Conservation (phyloP, 1,140 invertebrate genomes). For the Caenorhabditis latens region DNA sequence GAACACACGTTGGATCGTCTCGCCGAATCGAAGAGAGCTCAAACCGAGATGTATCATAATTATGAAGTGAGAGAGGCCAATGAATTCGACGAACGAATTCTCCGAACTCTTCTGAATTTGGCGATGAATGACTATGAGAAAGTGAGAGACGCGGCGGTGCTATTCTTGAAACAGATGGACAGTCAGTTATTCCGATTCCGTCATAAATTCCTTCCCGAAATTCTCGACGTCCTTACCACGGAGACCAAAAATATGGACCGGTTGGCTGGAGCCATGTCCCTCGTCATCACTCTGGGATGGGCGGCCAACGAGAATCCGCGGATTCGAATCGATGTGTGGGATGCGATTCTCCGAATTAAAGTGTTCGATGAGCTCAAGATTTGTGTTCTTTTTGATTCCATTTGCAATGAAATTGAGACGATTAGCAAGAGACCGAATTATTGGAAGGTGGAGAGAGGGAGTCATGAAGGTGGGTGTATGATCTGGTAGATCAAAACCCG, state of each 20-base stretch:
- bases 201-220: background rate
- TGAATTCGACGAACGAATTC: constrained; percentile 26
- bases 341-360: constrained; percentile 23
- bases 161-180: background rate
- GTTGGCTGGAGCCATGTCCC: background rate
- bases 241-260: background rate
- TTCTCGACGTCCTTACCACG: background rate
- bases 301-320: background rate
- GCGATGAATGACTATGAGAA: constrained; percentile 27
- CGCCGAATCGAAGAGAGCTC: background rate
- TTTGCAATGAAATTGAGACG: background rate
- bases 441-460: background rate
- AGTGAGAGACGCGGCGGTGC: background rate
- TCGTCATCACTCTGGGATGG: background rate
- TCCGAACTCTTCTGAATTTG: background rate
- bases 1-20: constrained; percentile 1
- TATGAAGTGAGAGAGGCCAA: background rate
- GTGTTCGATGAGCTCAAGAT: constrained; percentile 4
- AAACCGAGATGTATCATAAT: background rate
- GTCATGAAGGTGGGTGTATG: background rate
- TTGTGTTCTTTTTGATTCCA: background rate
- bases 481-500: no score
- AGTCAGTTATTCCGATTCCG: background rate
- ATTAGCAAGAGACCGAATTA: background rate
- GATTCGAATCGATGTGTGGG: constrained; percentile 1